These are phyloP conservation scores for Muscicapa adusta DNA, from an alignment of 2,113 vertebrate species.

Conservation along the genomic window DNA sequence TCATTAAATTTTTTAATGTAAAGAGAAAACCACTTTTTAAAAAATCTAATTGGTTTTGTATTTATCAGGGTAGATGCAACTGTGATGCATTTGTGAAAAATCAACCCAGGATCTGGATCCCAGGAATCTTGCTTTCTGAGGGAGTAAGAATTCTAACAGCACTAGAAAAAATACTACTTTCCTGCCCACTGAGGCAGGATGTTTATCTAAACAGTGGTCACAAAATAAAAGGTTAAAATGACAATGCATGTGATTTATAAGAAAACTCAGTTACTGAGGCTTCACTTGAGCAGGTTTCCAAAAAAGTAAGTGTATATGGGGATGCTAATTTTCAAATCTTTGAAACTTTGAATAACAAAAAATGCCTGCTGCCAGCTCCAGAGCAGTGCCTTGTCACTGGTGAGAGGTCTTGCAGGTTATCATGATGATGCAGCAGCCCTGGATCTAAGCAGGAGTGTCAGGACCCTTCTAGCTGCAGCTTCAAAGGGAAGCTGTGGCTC, in stretches of 20 bases:
- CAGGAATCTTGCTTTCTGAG: not conserved
- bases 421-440: fast-evolving
- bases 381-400: not conserved
- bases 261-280: not conserved
- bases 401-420: fast-evolving
- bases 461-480: too few species aligned
- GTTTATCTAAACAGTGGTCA: not conserved
- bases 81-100: not conserved
- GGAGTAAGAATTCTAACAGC: not conserved
- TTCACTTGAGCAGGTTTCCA: not conserved
- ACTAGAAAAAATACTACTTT: not conserved
- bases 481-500: too few species aligned
- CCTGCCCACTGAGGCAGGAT: not conserved
- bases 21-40: not conserved
- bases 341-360: not conserved
- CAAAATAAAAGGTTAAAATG: not conserved
- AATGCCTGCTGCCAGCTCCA: not conserved
- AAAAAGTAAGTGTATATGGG: not conserved
- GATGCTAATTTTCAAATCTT: not conserved
- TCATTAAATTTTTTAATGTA: not conserved
- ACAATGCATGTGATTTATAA: not conserved
- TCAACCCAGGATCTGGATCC: not conserved
- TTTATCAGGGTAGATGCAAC: not conserved
- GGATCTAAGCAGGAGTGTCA: too few species aligned
- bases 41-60: not conserved